Evolutionary conservation across 2,113 vertebrate genomes (phyloP), one percentile per base, ranked within the genome.

Genomic region (Saccopteryx leptura): DNA sequence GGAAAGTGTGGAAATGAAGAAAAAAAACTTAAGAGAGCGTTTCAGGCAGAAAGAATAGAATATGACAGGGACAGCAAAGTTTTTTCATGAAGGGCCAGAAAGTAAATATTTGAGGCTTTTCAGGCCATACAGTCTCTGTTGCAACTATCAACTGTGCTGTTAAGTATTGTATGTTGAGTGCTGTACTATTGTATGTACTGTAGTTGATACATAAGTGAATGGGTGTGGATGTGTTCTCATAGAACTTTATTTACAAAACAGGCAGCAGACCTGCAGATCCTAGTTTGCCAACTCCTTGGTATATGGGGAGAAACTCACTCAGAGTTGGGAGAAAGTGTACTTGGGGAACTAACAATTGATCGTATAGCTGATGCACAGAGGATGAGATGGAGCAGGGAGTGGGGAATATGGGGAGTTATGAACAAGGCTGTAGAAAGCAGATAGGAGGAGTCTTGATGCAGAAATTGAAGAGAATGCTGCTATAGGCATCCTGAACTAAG

Each of bases 161-260:
- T 58, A 39, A 80, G 76, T 60, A n/a, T 31, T 21, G 14, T 50
- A 3, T 75, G 48, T 54, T 9, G 15, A 66, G 72, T 39, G 46
- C n/a, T n/a, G 56, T 14, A 9, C 48, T 74, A 56, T 28, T 54
- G 13, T 65, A 52, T 84, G n/a, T 84, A 9, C 1, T 50, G 19
- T 72, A 88, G 61, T 46, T 31, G 19, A 65, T 46, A n/a, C 18
- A 24, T 68, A 79, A 93, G 24, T 19, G 79, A 79, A 48, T 19
- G 39, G 18, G 31, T 17, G 9, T 79, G 65, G 48, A 24, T n/a
- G 33, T 61, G 28, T 75, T 75, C 69, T 63, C 24, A 10, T 11
- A 48, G 46, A 72, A 88, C 31, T 78, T n/a, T 58, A 91, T 88
- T 72, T 68, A 82, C 91, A 83, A 74, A 69, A 24, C 28, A 78